Conservation (phyloP, 2,888 invertebrate genomes). For the Thecocarcelia acutangulata region DNA sequence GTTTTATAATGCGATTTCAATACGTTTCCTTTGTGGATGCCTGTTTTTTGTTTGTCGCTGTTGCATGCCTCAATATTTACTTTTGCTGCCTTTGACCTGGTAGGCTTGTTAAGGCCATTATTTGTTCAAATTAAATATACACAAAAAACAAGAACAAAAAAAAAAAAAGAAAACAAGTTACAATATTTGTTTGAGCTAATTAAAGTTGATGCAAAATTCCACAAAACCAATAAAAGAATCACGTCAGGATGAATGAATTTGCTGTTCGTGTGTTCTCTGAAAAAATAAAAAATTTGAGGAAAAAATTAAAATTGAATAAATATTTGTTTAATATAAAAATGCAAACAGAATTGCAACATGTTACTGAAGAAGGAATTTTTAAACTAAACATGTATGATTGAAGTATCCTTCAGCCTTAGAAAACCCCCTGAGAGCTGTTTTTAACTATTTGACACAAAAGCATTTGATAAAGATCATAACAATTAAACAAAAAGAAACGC, state of each 20-base stretch:
- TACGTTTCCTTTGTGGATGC: conserved; percentile 45
- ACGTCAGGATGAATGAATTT: conserved; percentile 42
- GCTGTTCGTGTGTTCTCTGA: conserved; percentile 18
- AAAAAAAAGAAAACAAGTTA: conserved; percentile 21
- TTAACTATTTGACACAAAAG: too few relatives aligned
- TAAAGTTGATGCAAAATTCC: conserved; percentile 55
- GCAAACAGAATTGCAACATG: too few relatives aligned
- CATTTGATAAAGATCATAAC: too few relatives aligned
- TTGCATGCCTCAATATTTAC: conserved; percentile 60
- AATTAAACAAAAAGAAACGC: too few relatives aligned
- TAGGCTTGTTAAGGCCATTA: conserved; percentile 63
- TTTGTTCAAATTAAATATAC: conserved; percentile 48
- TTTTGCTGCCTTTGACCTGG: conserved; percentile 61
- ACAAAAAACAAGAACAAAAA: conserved; percentile 14
- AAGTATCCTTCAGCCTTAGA: too few relatives aligned
- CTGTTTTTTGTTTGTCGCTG: conserved; percentile 29
- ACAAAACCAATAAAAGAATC: conserved; percentile 44
- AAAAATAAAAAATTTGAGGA: neutral
- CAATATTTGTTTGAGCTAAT: conserved; percentile 66
- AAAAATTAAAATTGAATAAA: conserved; percentile 6
- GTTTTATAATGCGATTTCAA: conserved; percentile 58
- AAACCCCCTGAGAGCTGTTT: too few relatives aligned
- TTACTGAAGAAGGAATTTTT: too few relatives aligned
- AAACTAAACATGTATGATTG: too few relatives aligned
- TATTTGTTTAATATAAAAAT: neutral